These are phyloP conservation scores for Morinoia aosen DNA, from an alignment of 2,888 invertebrate species.

Conservation along the genomic window DNA sequence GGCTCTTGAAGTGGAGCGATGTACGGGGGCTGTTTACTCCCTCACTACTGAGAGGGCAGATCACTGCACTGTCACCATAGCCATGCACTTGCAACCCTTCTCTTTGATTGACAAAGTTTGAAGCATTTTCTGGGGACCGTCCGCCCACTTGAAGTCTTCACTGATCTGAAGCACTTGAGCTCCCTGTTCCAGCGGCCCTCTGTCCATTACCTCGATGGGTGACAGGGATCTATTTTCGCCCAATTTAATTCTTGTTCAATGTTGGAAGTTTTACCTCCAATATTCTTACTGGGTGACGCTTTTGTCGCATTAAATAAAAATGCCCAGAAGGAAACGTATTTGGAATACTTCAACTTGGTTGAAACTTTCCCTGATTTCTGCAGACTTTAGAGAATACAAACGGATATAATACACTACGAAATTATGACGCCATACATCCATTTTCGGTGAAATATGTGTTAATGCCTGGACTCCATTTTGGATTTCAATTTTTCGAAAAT, in stretches of 20 bases:
- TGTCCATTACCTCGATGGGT: background rate
- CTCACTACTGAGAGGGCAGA: constrained; percentile 31
- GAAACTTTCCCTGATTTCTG: background rate
- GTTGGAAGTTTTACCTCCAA: background rate
- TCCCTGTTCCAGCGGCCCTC: background rate
- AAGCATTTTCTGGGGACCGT: constrained; percentile 16
- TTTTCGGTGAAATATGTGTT: too few species aligned
- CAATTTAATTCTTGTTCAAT: background rate
- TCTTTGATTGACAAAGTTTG: constrained; percentile 39
- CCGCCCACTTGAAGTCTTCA: background rate
- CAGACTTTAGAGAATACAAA: background rate
- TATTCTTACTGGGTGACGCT: background rate
- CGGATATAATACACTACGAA: background rate
- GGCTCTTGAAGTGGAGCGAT: constrained; percentile 1
- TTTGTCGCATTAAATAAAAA: background rate
- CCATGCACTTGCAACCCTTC: constrained; percentile 51
- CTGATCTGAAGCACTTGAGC: background rate
- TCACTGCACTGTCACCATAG: constrained; percentile 42
- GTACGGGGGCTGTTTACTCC: constrained; percentile 20
- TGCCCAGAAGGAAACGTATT: background rate
- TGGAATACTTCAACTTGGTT: background rate
- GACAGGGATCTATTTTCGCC: background rate
- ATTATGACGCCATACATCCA: too few species aligned
- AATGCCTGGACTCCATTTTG: too few species aligned
- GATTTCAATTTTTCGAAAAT: too few species aligned